Percentiles rank a stretch among this genome's conserved stretches.
Conservation (phyloP, 2,113 vertebrate species). For the Periophthalmodon schlosseri region DNA sequence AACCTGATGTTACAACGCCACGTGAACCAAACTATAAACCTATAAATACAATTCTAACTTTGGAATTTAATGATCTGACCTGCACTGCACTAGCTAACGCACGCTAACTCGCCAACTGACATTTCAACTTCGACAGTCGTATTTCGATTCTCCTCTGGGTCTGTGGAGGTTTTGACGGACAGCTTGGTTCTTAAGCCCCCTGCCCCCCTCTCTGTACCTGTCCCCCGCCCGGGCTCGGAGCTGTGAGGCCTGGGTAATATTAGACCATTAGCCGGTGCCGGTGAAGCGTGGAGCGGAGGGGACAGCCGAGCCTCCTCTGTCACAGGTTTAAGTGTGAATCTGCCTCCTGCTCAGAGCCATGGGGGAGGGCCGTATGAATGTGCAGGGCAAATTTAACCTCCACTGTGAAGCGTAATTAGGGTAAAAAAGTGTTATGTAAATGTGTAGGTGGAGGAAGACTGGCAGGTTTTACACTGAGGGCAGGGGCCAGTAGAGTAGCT, state of each 20-base stretch:
- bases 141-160: constrained; percentile 7
- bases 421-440: background rate
- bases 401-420: background rate
- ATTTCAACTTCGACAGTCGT: background rate
- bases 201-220: constrained; percentile 1
- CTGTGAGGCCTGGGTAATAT: constrained; percentile 21
- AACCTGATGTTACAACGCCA: too few relatives aligned
- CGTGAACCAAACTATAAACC: too few relatives aligned
- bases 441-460: background rate
- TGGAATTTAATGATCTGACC: too few relatives aligned
- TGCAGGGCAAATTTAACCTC: background rate
- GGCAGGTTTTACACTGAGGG: too few relatives aligned
- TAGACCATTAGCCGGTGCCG: constrained; percentile 31
- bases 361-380: background rate
- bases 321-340: background rate
- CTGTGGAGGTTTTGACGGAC: constrained; percentile 28
- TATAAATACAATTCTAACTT: too few relatives aligned
- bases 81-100: too few relatives aligned
- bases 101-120: background rate
- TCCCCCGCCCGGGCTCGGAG: constrained; percentile 13
- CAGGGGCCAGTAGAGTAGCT: too few relatives aligned
- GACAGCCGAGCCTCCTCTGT: constrained; percentile 13
- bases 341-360: background rate
- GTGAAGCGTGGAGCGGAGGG: constrained; percentile 35
- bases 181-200: background rate